Evolutionary conservation across 92 coral and sea anemone species (phyloP).

Genomic region (Scolanthus callimorphus): DNA sequence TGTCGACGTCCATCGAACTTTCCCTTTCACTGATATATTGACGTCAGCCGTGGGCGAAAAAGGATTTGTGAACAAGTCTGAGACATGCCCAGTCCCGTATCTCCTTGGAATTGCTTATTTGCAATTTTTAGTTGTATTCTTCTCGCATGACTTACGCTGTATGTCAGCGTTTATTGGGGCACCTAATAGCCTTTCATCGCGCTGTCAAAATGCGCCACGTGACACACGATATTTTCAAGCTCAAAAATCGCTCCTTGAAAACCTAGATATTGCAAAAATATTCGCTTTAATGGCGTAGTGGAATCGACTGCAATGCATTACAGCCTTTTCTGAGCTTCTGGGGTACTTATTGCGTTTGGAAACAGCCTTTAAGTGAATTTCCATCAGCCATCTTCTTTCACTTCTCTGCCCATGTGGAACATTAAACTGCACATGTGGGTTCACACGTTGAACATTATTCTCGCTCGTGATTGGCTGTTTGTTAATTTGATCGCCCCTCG

Average conservation of each 20-base stretch:
- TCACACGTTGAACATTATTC: slow-evolving; percentile 64
- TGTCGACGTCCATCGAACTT: too few relatives aligned
- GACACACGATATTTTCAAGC: slow-evolving; percentile 30
- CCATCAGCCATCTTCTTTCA: not conserved
- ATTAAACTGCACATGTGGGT: slow-evolving; percentile 87
- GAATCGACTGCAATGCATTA: not conserved
- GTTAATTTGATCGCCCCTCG: slow-evolving; percentile 61
- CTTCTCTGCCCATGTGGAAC: slow-evolving; percentile 88
- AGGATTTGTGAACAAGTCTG: slow-evolving; percentile 11
- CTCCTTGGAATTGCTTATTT: slow-evolving; percentile 31
- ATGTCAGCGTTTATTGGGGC: slow-evolving; percentile 18
- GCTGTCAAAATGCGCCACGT: slow-evolving; percentile 8
- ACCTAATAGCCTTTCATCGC: slow-evolving; percentile 15
- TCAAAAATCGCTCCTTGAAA: slow-evolving; percentile 6
- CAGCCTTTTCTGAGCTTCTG: not conserved
- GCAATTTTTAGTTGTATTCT: slow-evolving; percentile 12
- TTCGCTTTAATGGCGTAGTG: not conserved
- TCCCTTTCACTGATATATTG: slow-evolving; percentile 1
- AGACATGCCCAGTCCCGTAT: slow-evolving; percentile 33
- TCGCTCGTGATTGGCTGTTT: slow-evolving; percentile 57
- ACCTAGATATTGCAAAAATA: not conserved
- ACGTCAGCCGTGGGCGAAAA: slow-evolving; percentile 44
- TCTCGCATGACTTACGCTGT: slow-evolving; percentile 18
- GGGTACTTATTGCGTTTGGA: not conserved
- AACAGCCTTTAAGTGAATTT: not conserved